Evolutionary conservation across 2,888 invertebrate genomes (phyloP).

Genomic region (Lamellibrachia satsuma): DNA sequence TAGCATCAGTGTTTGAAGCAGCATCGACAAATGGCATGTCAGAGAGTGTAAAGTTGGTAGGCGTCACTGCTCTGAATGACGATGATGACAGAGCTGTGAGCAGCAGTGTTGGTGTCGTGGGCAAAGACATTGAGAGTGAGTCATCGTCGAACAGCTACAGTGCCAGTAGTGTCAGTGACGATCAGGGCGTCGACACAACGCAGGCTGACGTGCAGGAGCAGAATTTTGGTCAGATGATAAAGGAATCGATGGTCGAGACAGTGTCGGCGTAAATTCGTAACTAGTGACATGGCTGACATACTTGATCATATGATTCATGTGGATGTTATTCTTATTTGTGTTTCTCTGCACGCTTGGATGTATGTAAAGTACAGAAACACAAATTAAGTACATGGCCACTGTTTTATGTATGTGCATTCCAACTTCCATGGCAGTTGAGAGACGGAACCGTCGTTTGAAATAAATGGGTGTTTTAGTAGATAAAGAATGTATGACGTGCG

Average conservation of each 20-base stretch:
- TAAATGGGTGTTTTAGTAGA: background rate
- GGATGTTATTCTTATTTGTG: background rate
- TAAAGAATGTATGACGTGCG: background rate
- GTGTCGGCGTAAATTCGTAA: conserved; percentile 73
- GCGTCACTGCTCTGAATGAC: background rate
- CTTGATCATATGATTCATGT: background rate
- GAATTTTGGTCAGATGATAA: conserved; percentile 90
- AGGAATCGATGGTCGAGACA: conserved; percentile 91
- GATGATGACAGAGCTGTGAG: background rate
- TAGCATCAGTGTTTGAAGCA: background rate
- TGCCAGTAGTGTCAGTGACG: conserved; percentile 6
- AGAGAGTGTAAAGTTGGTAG: background rate
- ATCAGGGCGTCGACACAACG: conserved; percentile 17
- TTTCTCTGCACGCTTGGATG: background rate
- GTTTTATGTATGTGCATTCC: conserved; percentile 3
- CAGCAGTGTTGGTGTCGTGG: background rate
- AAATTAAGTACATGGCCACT: background rate
- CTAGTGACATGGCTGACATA: background rate
- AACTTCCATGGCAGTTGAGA: conserved; percentile 17
- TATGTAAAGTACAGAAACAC: background rate
- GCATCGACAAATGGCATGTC: background rate
- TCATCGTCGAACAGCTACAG: background rate
- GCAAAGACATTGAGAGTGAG: background rate
- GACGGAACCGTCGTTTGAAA: background rate
- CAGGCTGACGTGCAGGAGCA: conserved; percentile 3